A percentile compares a stretch with the other conserved stretches of the same genome.
These are phyloP conservation scores for Anomalospiza imberbis DNA, from an alignment of 2,797 vertebrate genomes.

Conservation along the genomic window DNA sequence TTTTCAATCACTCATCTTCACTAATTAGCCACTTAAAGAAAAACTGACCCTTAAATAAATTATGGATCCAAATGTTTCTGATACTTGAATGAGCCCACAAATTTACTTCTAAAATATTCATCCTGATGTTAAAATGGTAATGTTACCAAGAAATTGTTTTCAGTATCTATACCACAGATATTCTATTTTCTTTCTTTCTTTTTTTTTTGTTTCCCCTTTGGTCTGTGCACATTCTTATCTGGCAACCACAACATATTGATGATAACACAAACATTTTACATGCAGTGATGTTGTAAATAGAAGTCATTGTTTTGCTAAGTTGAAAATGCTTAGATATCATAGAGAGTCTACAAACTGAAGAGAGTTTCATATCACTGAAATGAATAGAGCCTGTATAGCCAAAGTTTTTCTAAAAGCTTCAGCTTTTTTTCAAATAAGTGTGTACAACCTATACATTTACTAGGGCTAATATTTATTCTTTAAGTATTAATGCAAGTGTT, in stretches of 20 bases:
- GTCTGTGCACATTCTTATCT: neutral
- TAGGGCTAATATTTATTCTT: neutral
- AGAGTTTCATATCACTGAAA: neutral
- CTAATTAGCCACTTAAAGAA: neutral
- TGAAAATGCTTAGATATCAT: neutral
- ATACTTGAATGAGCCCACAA: neutral
- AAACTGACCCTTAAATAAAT: neutral
- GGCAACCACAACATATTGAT: neutral
- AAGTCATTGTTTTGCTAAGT: neutral
- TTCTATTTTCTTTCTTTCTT: neutral
- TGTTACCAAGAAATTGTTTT: neutral
- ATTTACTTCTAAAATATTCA: neutral
- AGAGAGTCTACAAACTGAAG: neutral
- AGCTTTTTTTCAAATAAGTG: neutral
- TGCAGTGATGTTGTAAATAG: neutral
- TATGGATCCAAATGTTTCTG: neutral
- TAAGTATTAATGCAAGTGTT: neutral
- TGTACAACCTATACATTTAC: neutral
- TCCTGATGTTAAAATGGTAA: neutral
- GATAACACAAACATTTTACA: neutral
- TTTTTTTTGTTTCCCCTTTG: rapidly evolving
- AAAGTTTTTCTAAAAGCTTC: neutral
- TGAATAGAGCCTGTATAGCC: neutral
- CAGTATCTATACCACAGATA: neutral
- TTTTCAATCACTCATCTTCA: neutral